Evolutionary conservation across 2,113 vertebrate species (phyloP).

Genomic region (Lophochroa leadbeateri): DNA sequence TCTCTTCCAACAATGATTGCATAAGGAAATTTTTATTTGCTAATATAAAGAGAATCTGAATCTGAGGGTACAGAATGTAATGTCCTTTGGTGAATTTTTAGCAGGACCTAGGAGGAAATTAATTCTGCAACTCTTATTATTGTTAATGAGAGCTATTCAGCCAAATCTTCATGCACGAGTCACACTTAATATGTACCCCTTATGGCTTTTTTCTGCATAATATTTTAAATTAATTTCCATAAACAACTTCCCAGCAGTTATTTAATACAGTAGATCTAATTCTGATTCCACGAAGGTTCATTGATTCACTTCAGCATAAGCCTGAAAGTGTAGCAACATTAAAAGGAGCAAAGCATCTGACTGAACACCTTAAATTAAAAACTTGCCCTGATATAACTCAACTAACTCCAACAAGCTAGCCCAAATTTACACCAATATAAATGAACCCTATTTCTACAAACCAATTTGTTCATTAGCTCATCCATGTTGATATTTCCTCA

Average conservation of each 20-base stretch:
- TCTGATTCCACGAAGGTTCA: not conserved
- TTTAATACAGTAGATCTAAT: not conserved
- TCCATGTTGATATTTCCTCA: not conserved
- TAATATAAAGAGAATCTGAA: not conserved
- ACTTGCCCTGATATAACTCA: not conserved
- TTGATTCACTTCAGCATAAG: not conserved
- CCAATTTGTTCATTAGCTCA: not conserved
- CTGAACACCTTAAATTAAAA: not conserved
- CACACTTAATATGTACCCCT: constrained; percentile 26
- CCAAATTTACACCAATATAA: not conserved
- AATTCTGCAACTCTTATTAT: constrained; percentile 25
- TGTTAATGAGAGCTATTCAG: constrained; percentile 33
- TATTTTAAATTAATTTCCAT: constrained; percentile 38
- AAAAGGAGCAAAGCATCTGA: not conserved
- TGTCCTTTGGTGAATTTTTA: not conserved
- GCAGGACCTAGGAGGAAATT: constrained; percentile 6
- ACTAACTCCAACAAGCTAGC: not conserved
- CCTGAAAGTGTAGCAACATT: not conserved
- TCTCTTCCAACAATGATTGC: not conserved
- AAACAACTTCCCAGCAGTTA: constrained; percentile 27
- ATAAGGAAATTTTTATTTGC: not conserved
- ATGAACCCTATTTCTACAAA: not conserved
- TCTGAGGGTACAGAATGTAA: not conserved
- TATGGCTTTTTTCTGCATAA: constrained; percentile 5
- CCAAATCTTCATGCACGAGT: not conserved